Evolutionary conservation across 2,888 invertebrate species (phyloP).

Genomic region (Tholera decimalis): DNA sequence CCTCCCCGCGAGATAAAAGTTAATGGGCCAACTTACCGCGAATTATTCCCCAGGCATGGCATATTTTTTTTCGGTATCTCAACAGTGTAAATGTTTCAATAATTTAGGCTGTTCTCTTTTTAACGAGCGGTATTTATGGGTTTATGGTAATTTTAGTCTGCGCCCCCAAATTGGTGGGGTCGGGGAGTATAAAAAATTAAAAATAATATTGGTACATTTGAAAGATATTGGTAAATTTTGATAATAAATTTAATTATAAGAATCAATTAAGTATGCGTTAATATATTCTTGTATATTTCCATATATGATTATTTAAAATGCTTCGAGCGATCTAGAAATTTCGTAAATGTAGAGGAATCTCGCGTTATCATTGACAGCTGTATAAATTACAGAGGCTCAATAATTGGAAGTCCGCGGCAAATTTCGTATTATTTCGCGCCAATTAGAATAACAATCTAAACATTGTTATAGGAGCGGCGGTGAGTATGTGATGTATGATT

Average conservation of each 20-base stretch:
- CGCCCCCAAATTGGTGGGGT: constrained; percentile 35
- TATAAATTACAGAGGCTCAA: too few species aligned
- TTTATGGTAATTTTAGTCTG: constrained; percentile 68
- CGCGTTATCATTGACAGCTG: too few species aligned
- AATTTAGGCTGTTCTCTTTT: constrained; percentile 70
- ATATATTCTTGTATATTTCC: too few species aligned
- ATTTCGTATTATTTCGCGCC: too few species aligned
- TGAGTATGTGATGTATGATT: too few species aligned
- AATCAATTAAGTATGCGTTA: too few species aligned
- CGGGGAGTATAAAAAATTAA: constrained; percentile 19
- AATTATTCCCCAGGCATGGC: constrained; percentile 79
- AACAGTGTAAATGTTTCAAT: constrained; percentile 73
- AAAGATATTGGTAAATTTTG: constrained; percentile 2
- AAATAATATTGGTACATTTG: constrained; percentile 21
- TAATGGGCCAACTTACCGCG: constrained; percentile 87
- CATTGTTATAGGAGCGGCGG: too few species aligned
- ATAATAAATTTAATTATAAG: constrained; percentile 2
- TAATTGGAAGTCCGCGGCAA: too few species aligned
- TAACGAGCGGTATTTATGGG: constrained; percentile 66
- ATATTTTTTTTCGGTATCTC: constrained; percentile 73
- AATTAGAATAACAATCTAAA: too few species aligned
- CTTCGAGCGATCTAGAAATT: too few species aligned
- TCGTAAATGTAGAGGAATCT: too few species aligned
- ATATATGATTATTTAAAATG: too few species aligned
- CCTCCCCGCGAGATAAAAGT: constrained; percentile 83